Conservation (phyloP, 2,113 vertebrate species). For the Xyliphius kryptos region DNA sequence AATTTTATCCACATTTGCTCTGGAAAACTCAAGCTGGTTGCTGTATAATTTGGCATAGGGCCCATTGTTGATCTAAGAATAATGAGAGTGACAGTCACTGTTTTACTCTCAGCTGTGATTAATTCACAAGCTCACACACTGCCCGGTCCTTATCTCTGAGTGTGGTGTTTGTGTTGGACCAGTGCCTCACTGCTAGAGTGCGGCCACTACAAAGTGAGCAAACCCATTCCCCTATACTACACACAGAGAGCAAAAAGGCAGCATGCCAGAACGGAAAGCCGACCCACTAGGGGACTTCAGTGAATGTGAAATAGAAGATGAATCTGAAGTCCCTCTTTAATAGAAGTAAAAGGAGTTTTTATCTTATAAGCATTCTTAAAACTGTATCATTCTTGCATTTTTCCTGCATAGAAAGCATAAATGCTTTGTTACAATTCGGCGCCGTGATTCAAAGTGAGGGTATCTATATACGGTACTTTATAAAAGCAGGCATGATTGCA, state of each 20-base stretch:
- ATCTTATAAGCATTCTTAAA: neutral
- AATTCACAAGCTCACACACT: slow-evolving; percentile 21
- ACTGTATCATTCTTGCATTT: neutral
- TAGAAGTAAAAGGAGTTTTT: slow-evolving; percentile 12
- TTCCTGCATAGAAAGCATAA: slow-evolving; percentile 4
- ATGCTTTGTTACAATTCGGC: slow-evolving; percentile 6
- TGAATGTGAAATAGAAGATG: slow-evolving; percentile 4
- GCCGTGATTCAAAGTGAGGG: neutral
- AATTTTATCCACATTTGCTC: neutral
- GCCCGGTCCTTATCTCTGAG: slow-evolving; percentile 28
- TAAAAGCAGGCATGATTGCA: slow-evolving; percentile 1
- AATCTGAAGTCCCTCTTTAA: neutral
- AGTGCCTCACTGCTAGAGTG: slow-evolving; percentile 45
- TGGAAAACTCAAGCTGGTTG: neutral
- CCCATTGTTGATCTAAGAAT: neutral
- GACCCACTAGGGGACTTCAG: slow-evolving; percentile 20
- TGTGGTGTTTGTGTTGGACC: slow-evolving; percentile 54
- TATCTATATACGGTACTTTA: slow-evolving; percentile 5
- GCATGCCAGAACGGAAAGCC: slow-evolving; percentile 32
- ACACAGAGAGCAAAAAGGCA: slow-evolving; percentile 43
- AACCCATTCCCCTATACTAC: slow-evolving; percentile 49
- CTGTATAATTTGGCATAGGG: neutral
- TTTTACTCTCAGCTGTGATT: too few species aligned
- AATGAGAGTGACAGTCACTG: neutral
- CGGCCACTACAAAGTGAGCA: slow-evolving; percentile 50